Conservation (phyloP, 2,797 vertebrate genomes). For the Platalea minor region DNA sequence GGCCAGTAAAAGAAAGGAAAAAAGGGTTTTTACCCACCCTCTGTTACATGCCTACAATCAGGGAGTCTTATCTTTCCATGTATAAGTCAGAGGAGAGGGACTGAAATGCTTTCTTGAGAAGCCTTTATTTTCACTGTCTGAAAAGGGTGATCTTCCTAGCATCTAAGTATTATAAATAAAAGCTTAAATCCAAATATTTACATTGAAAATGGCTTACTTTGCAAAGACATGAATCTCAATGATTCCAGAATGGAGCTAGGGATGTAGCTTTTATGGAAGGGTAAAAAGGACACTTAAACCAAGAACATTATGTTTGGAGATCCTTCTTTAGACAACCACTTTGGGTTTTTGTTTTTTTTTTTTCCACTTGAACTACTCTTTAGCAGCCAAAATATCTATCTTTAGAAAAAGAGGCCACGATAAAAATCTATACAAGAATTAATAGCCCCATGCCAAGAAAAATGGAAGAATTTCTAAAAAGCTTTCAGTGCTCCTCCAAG, state of each 20-base stretch:
- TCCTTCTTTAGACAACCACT: not conserved
- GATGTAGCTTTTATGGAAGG: not conserved
- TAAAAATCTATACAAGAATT: slow-evolving; percentile 14
- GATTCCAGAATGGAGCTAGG: not conserved
- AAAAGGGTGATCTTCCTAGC: not conserved
- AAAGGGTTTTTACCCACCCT: not conserved
- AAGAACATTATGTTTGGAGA: not conserved
- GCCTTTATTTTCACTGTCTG: not conserved
- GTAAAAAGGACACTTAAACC: not conserved
- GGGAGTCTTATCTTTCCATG: not conserved
- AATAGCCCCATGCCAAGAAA: not conserved
- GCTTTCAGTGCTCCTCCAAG: not conserved
- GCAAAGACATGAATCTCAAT: not conserved
- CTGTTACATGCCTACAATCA: not conserved
- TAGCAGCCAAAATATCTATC: not conserved
- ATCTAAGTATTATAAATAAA: not conserved
- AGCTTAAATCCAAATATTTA: slow-evolving; percentile 8
- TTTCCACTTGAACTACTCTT: not conserved
- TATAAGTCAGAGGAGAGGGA: not conserved
- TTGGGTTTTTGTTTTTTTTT: not conserved
- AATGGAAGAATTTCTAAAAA: slow-evolving; percentile 12
- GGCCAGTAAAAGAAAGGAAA: not conserved
- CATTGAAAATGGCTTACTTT: not conserved
- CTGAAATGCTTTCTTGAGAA: not conserved
- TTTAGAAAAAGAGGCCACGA: not conserved